A percentile compares a stretch with the other conserved stretches of the same genome.
Evolutionary conservation across 2,113 vertebrate species (phyloP).

Genomic region (Glaucomys volans): DNA sequence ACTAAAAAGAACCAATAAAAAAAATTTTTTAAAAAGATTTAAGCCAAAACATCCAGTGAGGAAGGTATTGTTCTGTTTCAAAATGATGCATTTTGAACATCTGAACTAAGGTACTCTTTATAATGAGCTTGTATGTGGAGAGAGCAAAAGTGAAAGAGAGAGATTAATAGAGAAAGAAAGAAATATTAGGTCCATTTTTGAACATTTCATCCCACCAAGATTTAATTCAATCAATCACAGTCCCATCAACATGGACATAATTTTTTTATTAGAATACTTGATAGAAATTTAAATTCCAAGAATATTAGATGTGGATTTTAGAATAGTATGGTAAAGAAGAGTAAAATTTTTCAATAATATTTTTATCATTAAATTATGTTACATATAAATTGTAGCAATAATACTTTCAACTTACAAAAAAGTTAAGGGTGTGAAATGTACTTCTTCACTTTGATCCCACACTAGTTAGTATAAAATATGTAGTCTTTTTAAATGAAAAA

Average conservation of each 20-base stretch:
- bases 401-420: not conserved
- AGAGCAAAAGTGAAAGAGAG: not conserved
- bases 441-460: not conserved
- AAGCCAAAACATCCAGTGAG: not conserved
- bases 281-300: constrained; percentile 32
- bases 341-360: not conserved
- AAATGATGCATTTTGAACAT: not conserved
- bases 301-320: constrained; percentile 5
- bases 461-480: not conserved
- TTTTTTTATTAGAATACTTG: constrained; percentile 21
- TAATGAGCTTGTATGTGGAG: not conserved
- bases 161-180: not conserved
- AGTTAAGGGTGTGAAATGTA: not conserved
- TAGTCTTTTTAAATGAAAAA: not conserved
- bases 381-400: not conserved
- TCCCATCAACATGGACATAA: not conserved
- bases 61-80: not conserved
- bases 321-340: not conserved
- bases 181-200: not conserved
- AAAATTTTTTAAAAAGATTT: not conserved
- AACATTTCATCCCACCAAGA: not conserved
- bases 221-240: constrained; percentile 7
- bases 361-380: constrained; percentile 14
- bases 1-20: too few relatives aligned
- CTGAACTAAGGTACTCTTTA: not conserved